Conservation (phyloP, 37 sponge, comb jelly and placozoan species). For the Oscarella lobularis region DNA sequence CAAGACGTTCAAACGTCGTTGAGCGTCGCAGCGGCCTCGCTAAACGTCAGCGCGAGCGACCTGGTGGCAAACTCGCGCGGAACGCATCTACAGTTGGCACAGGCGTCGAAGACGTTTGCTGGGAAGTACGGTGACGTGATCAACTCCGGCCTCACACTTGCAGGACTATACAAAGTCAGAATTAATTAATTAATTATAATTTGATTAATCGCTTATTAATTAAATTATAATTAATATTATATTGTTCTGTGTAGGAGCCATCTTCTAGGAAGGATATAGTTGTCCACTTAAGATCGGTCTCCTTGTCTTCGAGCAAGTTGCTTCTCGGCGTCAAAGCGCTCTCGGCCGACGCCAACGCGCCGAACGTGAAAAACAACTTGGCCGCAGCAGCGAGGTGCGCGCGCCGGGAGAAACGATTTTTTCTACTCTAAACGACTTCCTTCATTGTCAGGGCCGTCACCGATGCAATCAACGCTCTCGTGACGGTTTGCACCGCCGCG, state of each 20-base stretch:
- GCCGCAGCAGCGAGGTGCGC: background rate
- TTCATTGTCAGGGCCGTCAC: slow-evolving; percentile 14
- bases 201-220: too few species aligned
- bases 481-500: slow-evolving; percentile 8
- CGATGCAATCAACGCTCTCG: slow-evolving; percentile 27
- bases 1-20: slow-evolving; percentile 73
- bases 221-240: too few species aligned
- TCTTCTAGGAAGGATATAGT: background rate
- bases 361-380: background rate
- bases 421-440: background rate
- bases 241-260: background rate
- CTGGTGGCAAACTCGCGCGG: slow-evolving; percentile 71
- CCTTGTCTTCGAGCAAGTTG: background rate
- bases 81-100: slow-evolving; percentile 72
- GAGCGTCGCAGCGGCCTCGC: slow-evolving; percentile 64
- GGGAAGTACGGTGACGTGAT: slow-evolving; percentile 55
- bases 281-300: slow-evolving; percentile 9
- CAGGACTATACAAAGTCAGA: too few species aligned
- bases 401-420: too few species aligned
- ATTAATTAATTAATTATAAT: too few species aligned
- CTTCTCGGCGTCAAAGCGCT: background rate
- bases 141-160: slow-evolving; percentile 51
- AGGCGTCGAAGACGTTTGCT: slow-evolving; percentile 55
- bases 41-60: slow-evolving; percentile 69
- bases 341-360: background rate